phyloP scores from a whole-genome alignment of 1,140 invertebrate genomes.

The Rhyacophila brunnea region DNA sequence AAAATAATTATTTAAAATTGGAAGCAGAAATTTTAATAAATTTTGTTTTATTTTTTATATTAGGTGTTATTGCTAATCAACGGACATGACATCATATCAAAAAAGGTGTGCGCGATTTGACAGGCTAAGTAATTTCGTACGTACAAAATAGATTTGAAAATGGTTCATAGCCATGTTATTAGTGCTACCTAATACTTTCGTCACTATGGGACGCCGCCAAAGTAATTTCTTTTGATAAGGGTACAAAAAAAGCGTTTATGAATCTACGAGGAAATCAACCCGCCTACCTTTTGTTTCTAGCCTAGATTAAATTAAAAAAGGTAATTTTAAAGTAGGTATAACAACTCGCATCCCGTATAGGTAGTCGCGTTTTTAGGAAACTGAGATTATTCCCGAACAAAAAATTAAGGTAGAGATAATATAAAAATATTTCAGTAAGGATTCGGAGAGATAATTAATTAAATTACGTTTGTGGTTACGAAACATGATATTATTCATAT shows the following conservation, averaged over 20 bases:
- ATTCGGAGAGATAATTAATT: too few relatives aligned
- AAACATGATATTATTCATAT: too few relatives aligned
- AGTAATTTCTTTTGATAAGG: constrained; percentile 35
- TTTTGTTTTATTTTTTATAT: not conserved
- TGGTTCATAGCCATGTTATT: constrained; percentile 20
- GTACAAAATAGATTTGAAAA: constrained; percentile 28
- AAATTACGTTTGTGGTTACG: too few relatives aligned
- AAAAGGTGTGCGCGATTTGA: constrained; percentile 2
- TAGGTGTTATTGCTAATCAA: not conserved
- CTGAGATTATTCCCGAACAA: too few relatives aligned
- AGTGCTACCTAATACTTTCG: constrained; percentile 34
- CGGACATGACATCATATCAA: not conserved
- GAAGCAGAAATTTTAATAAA: too few relatives aligned
- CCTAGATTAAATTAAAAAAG: constrained; percentile 14
- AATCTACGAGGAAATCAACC: constrained; percentile 14
- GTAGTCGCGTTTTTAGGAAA: too few relatives aligned
- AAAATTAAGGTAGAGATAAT: too few relatives aligned
- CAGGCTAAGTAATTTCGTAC: constrained; percentile 12
- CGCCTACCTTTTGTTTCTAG: constrained; percentile 23
- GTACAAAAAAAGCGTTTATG: constrained; percentile 29
- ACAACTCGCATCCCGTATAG: too few relatives aligned
- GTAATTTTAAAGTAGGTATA: constrained; percentile 12
- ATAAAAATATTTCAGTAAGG: too few relatives aligned
- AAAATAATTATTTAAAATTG: too few relatives aligned
- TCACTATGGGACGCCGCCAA: constrained; percentile 31